These are phyloP conservation scores for Echinarachnius parma DNA, from an alignment of 53 echinoderm and acorn worm genomes.

Conservation along the genomic window DNA sequence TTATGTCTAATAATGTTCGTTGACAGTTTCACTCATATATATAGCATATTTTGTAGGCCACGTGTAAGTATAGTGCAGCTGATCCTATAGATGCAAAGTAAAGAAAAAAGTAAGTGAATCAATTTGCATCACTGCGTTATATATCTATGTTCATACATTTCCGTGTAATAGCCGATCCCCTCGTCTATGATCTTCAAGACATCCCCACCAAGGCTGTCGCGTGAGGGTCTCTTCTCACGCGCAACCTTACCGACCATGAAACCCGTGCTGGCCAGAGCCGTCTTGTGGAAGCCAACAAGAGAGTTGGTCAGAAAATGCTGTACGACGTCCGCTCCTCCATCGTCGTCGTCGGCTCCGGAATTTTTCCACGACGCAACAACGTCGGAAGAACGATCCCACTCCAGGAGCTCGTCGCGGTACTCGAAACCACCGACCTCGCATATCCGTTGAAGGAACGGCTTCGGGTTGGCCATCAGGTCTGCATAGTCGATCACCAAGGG, in stretches of 20 bases:
- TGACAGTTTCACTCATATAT: too few relatives aligned
- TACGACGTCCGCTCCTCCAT: too few relatives aligned
- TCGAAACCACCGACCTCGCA: conserved; percentile 32
- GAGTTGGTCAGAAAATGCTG: conserved; percentile 1
- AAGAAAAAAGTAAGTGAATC: too few relatives aligned
- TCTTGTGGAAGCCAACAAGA: conserved; percentile 9
- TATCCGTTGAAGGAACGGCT: conserved; percentile 29
- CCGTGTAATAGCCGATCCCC: conserved; percentile 12
- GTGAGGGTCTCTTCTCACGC: not conserved
- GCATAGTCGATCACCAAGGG: conserved; percentile 21
- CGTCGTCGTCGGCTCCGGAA: conserved; percentile 1
- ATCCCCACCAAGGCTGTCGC: not conserved
- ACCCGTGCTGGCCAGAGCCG: conserved; percentile 3
- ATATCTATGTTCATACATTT: conserved; percentile 20
- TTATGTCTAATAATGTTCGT: too few relatives aligned
- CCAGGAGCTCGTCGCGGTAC: conserved; percentile 9
- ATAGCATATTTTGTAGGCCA: too few relatives aligned
- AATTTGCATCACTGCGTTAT: not conserved
- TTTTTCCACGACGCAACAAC: conserved; percentile 19
- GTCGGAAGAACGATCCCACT: conserved; percentile 27
- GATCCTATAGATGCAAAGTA: too few relatives aligned
- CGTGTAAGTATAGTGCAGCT: too few relatives aligned
- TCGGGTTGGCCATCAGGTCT: conserved; percentile 26
- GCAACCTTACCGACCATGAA: not conserved
- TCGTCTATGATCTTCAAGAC: conserved; percentile 1